Percentiles rank a stretch among this genome's conserved stretches.
Conservation (phyloP, 2,113 vertebrate genomes). For the Tragelaphus scriptus region DNA sequence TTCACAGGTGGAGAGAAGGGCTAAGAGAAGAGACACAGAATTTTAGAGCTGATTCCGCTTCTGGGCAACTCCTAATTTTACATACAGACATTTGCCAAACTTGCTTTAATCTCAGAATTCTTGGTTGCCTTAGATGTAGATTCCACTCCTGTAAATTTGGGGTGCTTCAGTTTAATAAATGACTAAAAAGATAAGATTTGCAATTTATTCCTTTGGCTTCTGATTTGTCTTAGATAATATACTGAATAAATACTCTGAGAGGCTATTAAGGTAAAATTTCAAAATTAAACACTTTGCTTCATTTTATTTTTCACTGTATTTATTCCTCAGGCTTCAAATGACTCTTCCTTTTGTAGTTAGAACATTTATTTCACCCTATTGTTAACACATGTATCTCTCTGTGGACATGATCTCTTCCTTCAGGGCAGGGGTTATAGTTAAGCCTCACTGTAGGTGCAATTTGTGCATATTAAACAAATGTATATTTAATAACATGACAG, state of each 20-base stretch:
- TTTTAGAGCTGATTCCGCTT: not conserved
- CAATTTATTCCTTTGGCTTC: not conserved
- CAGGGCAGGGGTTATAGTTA: not conserved
- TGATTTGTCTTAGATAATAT: not conserved
- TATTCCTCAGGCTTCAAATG: not conserved
- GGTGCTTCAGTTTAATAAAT: not conserved
- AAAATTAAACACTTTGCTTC: not conserved
- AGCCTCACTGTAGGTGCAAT: not conserved
- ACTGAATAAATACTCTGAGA: not conserved
- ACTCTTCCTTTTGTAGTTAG: not conserved
- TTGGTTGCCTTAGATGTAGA: not conserved
- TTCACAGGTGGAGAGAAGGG: not conserved
- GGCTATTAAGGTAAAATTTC: not conserved
- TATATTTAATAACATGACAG: not conserved
- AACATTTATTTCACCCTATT: not conserved
- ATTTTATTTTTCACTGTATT: not conserved
- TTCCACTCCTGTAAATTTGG: not conserved
- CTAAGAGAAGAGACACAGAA: not conserved
- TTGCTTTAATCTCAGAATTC: not conserved
- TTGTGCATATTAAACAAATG: not conserved
- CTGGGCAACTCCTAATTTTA: not conserved
- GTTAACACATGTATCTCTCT: not conserved
- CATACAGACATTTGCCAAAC: not conserved
- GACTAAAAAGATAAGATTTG: not conserved
- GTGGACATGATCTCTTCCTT: not conserved